Base-by-base conservation (phyloP, 2,797 vertebrate species). In the Rousettus madagascariensis region DNA sequence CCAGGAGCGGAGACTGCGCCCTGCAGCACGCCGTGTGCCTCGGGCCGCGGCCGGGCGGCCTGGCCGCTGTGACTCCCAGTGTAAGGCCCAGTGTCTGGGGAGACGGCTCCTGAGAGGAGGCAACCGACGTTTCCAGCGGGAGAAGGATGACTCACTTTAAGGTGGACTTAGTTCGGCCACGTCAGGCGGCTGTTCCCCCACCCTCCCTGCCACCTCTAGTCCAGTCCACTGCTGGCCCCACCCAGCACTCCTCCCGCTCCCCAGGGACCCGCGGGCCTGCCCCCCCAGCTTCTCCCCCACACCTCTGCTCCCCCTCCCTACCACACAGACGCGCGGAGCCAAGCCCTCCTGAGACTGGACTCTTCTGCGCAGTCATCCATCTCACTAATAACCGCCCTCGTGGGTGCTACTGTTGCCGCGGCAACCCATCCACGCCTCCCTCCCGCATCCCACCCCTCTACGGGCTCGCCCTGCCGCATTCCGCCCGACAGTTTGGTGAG, bases 11-110 rank as follows among this genome's bases (percentile, higher is more conserved):
- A 10, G 43, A 43, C 38, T 57, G 16, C 22, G 84, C 24, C 7
- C 7, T 8, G 51, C 7, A 1, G 16, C 49, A 36, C 19, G 38
- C 38, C 33, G 57, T 53, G 36, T 24, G 41, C 49, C 36, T 68
- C 61, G 65, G 65, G 75, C 84, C 49, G 38, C 84, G 61, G 74
- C 65, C 83, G 6, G 84, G 30, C 74, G 65, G 22, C n/a, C 77
- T 61, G 49, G 36, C 53, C 38, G 43, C 20, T 33, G 38, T 59
- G 59, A 78, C 38, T 85, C 80, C 78, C 53, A 75, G 33, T 26
- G 55, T 24, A 19, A 72, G 36, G 10, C 43, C 43, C 43, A 36
- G 19, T 41, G 86, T 51, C 82, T 80, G 11, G 57, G 30, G 15
- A 77, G 68, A 79, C 8, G 1, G 13, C 30, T 55, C 94, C 82